These are phyloP conservation scores for Malachius bipustulatus DNA, from an alignment of 2,888 invertebrate species.

Conservation along the genomic window DNA sequence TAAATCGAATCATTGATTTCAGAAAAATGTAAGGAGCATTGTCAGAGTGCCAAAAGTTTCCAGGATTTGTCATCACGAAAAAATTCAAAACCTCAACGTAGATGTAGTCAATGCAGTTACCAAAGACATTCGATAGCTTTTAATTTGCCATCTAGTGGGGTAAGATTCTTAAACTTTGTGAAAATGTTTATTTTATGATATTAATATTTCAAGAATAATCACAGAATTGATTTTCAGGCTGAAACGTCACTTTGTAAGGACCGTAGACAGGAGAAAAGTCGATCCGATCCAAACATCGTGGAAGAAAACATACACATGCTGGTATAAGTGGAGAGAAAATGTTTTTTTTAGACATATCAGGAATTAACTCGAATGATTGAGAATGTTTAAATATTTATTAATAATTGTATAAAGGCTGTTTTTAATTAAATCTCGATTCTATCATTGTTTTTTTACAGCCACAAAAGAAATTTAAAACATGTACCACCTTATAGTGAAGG, in stretches of 20 bases:
- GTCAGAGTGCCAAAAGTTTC: slow-evolving; percentile 1
- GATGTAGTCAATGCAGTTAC: slow-evolving; percentile 1
- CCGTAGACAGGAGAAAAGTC: not conserved
- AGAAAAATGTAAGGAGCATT: not conserved
- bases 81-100: not conserved
- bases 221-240: not conserved
- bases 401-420: too few species aligned
- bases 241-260: not conserved
- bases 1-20: too few species aligned
- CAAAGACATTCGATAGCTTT: too few species aligned
- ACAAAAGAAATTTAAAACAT: too few species aligned
- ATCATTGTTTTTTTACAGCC: too few species aligned
- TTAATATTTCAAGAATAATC: not conserved
- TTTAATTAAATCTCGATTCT: too few species aligned
- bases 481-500: too few species aligned
- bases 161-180: too few species aligned
- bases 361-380: too few species aligned
- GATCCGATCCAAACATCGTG: not conserved
- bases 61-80: slow-evolving; percentile 1
- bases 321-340: not conserved
- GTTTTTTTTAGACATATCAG: slow-evolving; percentile 1
- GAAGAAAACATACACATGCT: not conserved
- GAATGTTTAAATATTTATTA: too few species aligned
- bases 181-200: too few species aligned
- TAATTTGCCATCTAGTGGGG: too few species aligned